Conservation (phyloP, 2,113 vertebrate genomes). For the Entelurus aequoreus region DNA sequence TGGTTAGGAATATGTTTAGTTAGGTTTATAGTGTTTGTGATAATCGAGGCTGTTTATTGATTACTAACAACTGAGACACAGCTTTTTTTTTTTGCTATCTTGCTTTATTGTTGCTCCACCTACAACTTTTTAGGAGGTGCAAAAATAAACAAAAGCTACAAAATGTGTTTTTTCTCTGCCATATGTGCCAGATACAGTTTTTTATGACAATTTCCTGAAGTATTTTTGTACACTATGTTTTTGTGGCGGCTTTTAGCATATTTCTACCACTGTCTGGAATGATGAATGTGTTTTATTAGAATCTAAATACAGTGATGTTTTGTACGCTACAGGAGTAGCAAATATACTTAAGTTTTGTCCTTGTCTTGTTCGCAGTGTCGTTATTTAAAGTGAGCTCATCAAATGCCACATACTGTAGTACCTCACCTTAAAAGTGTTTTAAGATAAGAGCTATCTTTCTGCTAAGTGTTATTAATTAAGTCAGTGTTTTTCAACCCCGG, state of each 20-base stretch:
- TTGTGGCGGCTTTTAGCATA: not conserved
- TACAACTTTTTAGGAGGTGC: conserved; percentile 17
- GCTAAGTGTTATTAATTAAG: not conserved
- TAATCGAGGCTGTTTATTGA: conserved; percentile 6
- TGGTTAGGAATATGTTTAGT: conserved; percentile 5
- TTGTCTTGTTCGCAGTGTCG: conserved; percentile 19
- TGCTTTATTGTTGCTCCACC: conserved; percentile 3
- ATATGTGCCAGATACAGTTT: conserved; percentile 13
- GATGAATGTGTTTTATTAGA: conserved; percentile 27
- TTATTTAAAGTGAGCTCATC: not conserved
- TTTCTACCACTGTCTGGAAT: conserved; percentile 24
- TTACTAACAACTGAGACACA: conserved; percentile 15
- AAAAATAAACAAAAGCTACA: conserved; percentile 28
- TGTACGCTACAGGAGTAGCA: conserved; percentile 30
- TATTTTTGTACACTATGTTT: conserved; percentile 47
- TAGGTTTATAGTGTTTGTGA: not conserved
- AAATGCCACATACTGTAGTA: not conserved
- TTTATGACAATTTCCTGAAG: conserved; percentile 11
- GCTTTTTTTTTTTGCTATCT: conserved; percentile 4
- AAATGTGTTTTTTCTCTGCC: conserved; percentile 16
- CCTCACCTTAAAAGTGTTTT: too few species aligned
- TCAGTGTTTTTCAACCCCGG: not conserved
- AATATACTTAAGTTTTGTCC: conserved; percentile 25
- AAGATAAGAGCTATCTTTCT: too few species aligned
- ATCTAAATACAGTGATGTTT: conserved; percentile 25